Evolutionary conservation across 1,140 invertebrate genomes (phyloP).

Genomic region (Augochlora pura): DNA sequence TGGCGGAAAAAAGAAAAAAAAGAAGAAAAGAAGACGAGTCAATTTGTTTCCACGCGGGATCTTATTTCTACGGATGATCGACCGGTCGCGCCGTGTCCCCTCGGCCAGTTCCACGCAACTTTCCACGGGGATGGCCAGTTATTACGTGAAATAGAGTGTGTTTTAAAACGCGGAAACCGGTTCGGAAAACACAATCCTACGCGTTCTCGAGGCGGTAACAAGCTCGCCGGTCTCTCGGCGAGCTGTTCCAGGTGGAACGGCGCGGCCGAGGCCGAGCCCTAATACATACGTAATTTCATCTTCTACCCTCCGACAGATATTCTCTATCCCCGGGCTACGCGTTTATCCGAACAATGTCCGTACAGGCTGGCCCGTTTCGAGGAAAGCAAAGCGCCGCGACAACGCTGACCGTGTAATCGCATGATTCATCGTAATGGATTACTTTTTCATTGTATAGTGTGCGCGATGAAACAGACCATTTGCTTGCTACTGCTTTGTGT

Average conservation of each 20-base stretch:
- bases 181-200: constrained; percentile 31
- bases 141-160: constrained; percentile 23
- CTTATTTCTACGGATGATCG: neutral
- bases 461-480: too few species aligned
- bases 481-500: neutral
- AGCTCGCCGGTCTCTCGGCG: constrained; percentile 33
- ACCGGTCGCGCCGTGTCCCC: neutral
- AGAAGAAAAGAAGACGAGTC: neutral
- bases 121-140: constrained; percentile 16
- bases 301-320: neutral
- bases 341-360: neutral
- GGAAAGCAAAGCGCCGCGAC: constrained; percentile 14
- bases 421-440: constrained; percentile 27
- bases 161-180: constrained; percentile 38
- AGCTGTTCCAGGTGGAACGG: too few species aligned
- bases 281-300: constrained; percentile 46
- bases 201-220: constrained; percentile 11
- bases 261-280: too few species aligned
- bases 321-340: neutral
- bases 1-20: too few species aligned
- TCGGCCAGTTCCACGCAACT: constrained; percentile 22
- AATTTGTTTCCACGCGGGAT: neutral
- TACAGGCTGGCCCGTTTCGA: constrained; percentile 3
- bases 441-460: too few species aligned
- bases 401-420: constrained; percentile 57